Evolutionary conservation across 2,797 vertebrate genomes (phyloP), one percentile per base, ranked within the genome.

Genomic region (Gadopsis marmoratus): DNA sequence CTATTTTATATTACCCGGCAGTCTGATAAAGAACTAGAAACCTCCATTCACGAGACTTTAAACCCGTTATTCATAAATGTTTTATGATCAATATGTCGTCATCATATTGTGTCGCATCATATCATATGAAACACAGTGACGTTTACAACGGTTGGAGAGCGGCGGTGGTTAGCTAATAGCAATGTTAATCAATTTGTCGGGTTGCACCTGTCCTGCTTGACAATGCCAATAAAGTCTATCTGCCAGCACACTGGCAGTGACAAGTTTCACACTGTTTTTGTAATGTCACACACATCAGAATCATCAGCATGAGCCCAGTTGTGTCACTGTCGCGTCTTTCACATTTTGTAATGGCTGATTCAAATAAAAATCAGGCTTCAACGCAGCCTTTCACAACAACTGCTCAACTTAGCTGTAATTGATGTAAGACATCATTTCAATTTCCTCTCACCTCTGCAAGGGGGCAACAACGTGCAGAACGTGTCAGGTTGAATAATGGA

Each of bases 171-270:
- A 19, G 59, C 61, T 71, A 76, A 76, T 55, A 71, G 45, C 53
- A 53, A 10, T 70, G 61, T 77, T 84, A 72, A 82, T 90, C 48
- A 81, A 65, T 60, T 68, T 61, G 33, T 59, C 21, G 11, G 26
- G 56, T 7, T 77, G 39, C 72, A 73, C 62, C 58, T 76, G 56
- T 79, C 55, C 51, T 69, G 45, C 54, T 53, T 69, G 56, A 66
- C 53, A 55, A 43, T 76, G 58, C 41, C 61, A 78, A 67, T 56
- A 76, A 81, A 71, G 51, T 74, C 51, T 33, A 51, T 58, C 33
- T 33, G 43, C 31, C 55, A 59, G 26, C 53, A 59, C 29, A 39
- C 11, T 48, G 72, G 29, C 60, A 53, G 43, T 64, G 71, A 82
- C 37, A 51, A 43, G 53, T 64, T 84, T 82, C 79, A 70, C 65